phyloP scores from a whole-genome alignment of 2,113 vertebrate genomes.

The Myiozetetes cayanensis region DNA sequence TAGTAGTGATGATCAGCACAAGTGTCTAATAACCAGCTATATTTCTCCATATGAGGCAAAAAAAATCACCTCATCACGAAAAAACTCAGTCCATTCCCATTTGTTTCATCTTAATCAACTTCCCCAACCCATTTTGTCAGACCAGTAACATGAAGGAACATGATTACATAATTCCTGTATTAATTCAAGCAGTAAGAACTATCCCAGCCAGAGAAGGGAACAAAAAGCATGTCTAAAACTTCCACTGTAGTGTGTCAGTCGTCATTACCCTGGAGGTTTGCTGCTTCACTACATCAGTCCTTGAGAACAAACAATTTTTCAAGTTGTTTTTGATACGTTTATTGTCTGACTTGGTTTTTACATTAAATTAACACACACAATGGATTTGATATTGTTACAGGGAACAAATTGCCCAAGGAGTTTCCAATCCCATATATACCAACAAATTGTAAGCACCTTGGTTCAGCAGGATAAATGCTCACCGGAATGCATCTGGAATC shows the following conservation, averaged over 20 bases:
- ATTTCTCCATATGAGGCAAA: not conserved
- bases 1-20: not conserved
- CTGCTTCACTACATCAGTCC: not conserved
- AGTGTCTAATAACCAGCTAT: not conserved
- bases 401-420: not conserved
- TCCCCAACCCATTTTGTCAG: not conserved
- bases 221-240: not conserved
- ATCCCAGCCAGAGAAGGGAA: not conserved
- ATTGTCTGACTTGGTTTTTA: slow-evolving; percentile 24
- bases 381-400: not conserved
- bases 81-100: not conserved
- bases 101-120: not conserved
- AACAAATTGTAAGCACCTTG: not conserved
- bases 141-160: not conserved
- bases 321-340: not conserved
- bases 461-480: not conserved
- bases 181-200: not conserved
- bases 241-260: not conserved
- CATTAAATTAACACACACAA: not conserved
- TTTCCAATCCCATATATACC: not conserved
- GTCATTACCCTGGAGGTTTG: not conserved
- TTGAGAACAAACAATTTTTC: not conserved
- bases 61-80: not conserved
- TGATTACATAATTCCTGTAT: not conserved
- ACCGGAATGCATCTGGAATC: not conserved